phyloP scores from a whole-genome alignment of 2,888 invertebrate species.

The Gari tellinella region DNA sequence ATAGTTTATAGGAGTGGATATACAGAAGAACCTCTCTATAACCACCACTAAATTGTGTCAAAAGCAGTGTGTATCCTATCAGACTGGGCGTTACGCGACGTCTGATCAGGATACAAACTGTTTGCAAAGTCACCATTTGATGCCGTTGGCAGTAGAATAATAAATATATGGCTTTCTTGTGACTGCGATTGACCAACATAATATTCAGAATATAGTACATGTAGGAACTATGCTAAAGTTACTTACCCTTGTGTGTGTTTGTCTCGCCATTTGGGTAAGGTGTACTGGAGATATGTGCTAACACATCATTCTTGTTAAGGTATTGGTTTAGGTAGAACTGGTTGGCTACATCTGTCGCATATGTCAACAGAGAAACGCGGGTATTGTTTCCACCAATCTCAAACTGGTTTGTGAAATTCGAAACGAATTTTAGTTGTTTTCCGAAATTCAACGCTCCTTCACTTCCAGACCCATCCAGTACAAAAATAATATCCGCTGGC shows the following conservation, averaged over 20 bases:
- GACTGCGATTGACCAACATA: too few species aligned
- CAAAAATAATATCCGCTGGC: constrained; percentile 50
- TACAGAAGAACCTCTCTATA: too few species aligned
- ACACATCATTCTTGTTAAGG: constrained; percentile 14
- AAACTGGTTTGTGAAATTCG: constrained; percentile 48
- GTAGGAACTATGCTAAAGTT: too few species aligned
- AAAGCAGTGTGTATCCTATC: too few species aligned
- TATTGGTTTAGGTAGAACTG: constrained; percentile 40
- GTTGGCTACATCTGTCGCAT: constrained; percentile 37
- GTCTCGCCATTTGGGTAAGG: constrained; percentile 42
- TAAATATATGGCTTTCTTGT: too few species aligned
- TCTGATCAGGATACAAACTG: too few species aligned
- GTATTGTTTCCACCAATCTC: constrained; percentile 48
- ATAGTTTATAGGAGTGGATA: too few species aligned
- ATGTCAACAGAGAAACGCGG: constrained; percentile 34
- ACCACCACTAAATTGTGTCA: too few species aligned
- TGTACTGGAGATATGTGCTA: constrained; percentile 22
- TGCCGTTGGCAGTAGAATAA: too few species aligned
- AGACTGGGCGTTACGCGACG: too few species aligned
- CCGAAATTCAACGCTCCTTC: constrained; percentile 36
- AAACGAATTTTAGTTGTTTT: constrained; percentile 40
- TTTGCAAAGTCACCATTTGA: too few species aligned
- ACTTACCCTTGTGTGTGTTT: constrained; percentile 42
- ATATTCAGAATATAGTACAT: too few species aligned
- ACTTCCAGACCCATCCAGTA: constrained; percentile 52